Evolutionary conservation across 2,797 vertebrate species (phyloP).

Genomic region (Poeciliopsis gracilis): DNA sequence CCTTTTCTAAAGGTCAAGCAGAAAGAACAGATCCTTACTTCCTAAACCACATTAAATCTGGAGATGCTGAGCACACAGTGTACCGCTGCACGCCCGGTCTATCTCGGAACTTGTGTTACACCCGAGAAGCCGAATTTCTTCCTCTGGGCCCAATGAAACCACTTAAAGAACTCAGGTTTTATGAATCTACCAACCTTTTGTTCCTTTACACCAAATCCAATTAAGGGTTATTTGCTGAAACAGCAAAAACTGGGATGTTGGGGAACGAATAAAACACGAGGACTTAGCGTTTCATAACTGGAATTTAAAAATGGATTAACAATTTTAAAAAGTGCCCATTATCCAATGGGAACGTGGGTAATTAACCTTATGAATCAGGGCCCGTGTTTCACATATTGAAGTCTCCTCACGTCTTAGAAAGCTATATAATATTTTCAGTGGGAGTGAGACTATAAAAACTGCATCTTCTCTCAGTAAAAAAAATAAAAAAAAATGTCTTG

Average conservation of each 20-base stretch:
- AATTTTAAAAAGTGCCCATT: not conserved
- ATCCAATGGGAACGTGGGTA: conserved; percentile 10
- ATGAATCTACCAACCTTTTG: conserved; percentile 13
- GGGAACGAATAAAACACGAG: not conserved
- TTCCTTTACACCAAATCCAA: conserved; percentile 22
- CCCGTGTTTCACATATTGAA: conserved; percentile 17
- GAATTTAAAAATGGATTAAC: conserved; percentile 40
- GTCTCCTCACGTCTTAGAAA: not conserved
- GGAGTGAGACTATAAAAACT: conserved; percentile 2
- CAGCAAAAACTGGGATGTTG: conserved; percentile 3
- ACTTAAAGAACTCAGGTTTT: conserved; percentile 37
- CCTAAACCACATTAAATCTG: not conserved
- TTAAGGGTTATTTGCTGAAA: conserved; percentile 32
- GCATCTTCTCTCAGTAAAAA: not conserved
- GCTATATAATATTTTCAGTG: conserved; percentile 1
- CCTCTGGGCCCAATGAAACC: conserved; percentile 44
- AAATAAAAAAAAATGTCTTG: not conserved
- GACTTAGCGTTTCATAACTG: conserved; percentile 1
- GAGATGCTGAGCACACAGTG: conserved; percentile 8
- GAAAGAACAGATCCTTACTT: conserved; percentile 14
- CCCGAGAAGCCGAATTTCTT: conserved; percentile 7
- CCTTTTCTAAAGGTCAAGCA: conserved; percentile 36
- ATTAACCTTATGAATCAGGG: conserved; percentile 25
- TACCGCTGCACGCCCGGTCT: not conserved
- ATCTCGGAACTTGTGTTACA: conserved; percentile 15